A percentile compares a stretch with the other conserved stretches of the same genome.
Evolutionary conservation across 2,888 invertebrate species (phyloP).

Genomic region (Busseola fusca): DNA sequence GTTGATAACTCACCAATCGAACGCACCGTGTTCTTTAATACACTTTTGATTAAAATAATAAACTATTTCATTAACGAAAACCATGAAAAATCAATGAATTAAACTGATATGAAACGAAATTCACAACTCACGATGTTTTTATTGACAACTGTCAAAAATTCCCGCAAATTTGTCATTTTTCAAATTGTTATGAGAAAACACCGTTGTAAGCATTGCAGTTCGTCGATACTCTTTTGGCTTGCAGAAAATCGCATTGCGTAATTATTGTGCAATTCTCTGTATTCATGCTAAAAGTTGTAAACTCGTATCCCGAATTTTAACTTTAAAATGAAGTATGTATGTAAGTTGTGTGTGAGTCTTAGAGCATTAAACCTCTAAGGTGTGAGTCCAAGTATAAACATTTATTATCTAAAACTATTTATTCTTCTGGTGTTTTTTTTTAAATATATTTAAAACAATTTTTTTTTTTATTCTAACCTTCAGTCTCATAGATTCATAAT

Average conservation of each 20-base stretch:
- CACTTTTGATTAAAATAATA: constrained; percentile 54
- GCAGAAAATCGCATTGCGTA: constrained; percentile 23
- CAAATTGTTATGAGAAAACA: constrained; percentile 28
- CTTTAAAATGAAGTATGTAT: too few relatives aligned
- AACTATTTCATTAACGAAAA: constrained; percentile 55
- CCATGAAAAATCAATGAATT: constrained; percentile 64
- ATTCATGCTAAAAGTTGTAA: constrained; percentile 35
- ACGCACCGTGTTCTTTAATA: constrained; percentile 65
- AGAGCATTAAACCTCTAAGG: too few relatives aligned
- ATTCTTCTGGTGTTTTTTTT: background rate
- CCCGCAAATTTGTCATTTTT: constrained; percentile 84
- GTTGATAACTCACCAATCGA: constrained; percentile 78
- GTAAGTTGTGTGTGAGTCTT: too few relatives aligned
- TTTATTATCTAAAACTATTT: background rate
- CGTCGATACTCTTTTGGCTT: constrained; percentile 43
- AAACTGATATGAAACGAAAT: constrained; percentile 70
- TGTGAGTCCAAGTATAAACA: background rate
- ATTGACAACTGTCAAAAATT: constrained; percentile 87
- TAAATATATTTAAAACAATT: background rate
- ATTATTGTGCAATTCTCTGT: constrained; percentile 4
- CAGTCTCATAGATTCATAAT: too few relatives aligned
- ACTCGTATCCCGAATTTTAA: background rate
- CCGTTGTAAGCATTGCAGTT: constrained; percentile 38
- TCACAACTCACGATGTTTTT: constrained; percentile 81
- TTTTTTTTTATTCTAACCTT: background rate